Percentiles rank a stretch among this genome's conserved stretches.
These are phyloP conservation scores for Catamblyrhynchus diadema DNA, from an alignment of 2,797 vertebrate species.

Conservation along the genomic window DNA sequence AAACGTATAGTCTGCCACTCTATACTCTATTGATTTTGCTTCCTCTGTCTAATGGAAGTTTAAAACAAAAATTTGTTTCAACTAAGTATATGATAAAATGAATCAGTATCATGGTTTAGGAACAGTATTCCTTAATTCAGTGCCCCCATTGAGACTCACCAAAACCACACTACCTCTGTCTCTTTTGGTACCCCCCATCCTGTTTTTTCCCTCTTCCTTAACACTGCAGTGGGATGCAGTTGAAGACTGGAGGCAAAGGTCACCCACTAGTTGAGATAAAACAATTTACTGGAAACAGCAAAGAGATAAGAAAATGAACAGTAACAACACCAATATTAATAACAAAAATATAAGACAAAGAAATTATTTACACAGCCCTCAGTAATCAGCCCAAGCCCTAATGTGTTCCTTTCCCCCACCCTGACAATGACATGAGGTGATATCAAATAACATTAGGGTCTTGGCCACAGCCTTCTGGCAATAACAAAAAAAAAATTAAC, in stretches of 20 bases:
- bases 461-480: not conserved
- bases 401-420: not conserved
- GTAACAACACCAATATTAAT: not conserved
- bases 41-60: not conserved
- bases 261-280: not conserved
- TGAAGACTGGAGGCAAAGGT: not conserved
- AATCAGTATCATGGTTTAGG: not conserved
- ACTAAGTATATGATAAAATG: not conserved
- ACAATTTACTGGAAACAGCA: not conserved
- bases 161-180: not conserved
- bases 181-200: rapidly evolving
- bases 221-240: no score
- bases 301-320: not conserved
- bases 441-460: not conserved
- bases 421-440: not conserved
- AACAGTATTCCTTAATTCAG: not conserved
- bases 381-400: not conserved
- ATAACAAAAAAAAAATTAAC: not conserved
- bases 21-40: not conserved
- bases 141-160: not conserved
- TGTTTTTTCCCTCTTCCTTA: rapidly evolving
- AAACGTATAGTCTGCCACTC: not conserved
- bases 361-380: not conserved
- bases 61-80: not conserved
- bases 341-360: not conserved